A percentile compares a stretch with the other conserved stretches of the same genome.
Conservation (phyloP, 2,797 vertebrate genomes). For the Cottoperca gobio region DNA sequence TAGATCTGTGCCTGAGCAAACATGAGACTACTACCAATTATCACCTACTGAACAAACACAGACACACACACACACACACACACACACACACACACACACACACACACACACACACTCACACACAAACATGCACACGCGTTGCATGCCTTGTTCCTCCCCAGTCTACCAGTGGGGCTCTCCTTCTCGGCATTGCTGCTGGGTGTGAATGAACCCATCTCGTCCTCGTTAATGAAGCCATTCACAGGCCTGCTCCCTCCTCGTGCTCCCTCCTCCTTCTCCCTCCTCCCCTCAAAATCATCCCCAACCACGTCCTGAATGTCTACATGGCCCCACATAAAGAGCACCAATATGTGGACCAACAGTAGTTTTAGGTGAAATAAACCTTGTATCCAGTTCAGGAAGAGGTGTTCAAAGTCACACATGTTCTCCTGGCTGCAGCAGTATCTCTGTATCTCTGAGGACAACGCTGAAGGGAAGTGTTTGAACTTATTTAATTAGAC, state of each 20-base stretch:
- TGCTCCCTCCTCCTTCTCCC: background rate
- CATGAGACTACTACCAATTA: constrained; percentile 66
- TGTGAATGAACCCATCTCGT: constrained; percentile 62
- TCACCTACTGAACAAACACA: constrained; percentile 60
- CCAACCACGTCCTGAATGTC: constrained; percentile 23
- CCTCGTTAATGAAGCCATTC: constrained; percentile 64
- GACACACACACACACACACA: constrained; percentile 14
- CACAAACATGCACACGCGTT: constrained; percentile 1
- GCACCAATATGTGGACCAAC: constrained; percentile 15
- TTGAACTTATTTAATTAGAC: background rate
- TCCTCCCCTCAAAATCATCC: constrained; percentile 2
- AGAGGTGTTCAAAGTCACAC: constrained; percentile 16
- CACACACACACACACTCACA: constrained; percentile 11
- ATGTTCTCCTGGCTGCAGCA: background rate
- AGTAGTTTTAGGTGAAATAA: constrained; percentile 32
- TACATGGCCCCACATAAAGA: constrained; percentile 17
- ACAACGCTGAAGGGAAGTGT: constrained; percentile 19
- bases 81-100: constrained; percentile 25
- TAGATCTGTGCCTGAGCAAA: constrained; percentile 56
- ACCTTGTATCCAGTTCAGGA: constrained; percentile 22
- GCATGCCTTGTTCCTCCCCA: constrained; percentile 15
- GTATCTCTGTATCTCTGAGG: background rate
- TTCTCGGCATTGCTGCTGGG: constrained; percentile 33
- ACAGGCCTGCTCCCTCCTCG: constrained; percentile 25
- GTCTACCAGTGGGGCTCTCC: constrained; percentile 29